Conservation (phyloP, 2,113 vertebrate genomes). For the Eulemur rufifrons region DNA sequence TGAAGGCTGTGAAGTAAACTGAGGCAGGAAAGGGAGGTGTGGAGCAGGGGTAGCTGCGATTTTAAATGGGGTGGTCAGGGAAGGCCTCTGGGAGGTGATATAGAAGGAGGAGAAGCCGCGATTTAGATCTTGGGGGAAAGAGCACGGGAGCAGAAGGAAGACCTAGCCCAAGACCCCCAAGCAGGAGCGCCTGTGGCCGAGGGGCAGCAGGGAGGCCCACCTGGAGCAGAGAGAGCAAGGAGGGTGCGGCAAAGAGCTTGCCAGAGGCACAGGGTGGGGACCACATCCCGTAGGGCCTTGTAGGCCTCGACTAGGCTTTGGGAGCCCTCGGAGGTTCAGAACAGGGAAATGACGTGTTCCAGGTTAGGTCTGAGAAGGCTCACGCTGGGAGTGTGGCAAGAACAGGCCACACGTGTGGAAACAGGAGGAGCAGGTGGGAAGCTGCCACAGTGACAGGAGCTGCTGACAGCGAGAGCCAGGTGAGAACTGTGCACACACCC, state of each 20-base stretch:
- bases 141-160: background rate
- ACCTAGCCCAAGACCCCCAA: rapidly evolving
- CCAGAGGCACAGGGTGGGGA: no score
- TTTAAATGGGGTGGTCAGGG: background rate
- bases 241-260: background rate
- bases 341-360: background rate
- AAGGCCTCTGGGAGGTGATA: background rate
- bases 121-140: background rate
- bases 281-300: background rate
- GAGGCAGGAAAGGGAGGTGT: background rate
- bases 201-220: background rate
- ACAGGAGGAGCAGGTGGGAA: background rate
- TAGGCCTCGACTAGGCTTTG: background rate
- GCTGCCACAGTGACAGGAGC: background rate
- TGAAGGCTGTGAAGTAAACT: background rate
- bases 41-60: background rate
- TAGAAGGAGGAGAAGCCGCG: background rate
- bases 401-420: no score
- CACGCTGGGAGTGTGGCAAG: background rate
- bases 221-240: background rate
- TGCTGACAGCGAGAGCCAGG: no score
- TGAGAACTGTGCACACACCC: background rate
- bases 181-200: background rate
- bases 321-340: background rate
- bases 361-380: background rate